Conservation (phyloP, 2,797 vertebrate genomes). For the Sebastes wilsoni region DNA sequence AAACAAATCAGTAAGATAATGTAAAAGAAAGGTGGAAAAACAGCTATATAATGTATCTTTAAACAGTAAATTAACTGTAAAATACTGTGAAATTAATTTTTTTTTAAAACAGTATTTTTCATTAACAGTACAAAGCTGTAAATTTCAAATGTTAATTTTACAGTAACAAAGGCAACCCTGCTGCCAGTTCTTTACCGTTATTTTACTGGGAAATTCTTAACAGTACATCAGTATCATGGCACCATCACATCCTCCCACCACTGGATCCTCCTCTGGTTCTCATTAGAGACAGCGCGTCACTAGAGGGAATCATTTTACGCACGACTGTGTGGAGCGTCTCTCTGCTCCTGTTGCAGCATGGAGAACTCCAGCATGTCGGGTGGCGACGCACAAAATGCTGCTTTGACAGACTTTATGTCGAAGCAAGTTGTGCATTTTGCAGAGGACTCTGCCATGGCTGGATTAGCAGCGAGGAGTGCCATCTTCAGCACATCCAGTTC, state of each 20-base stretch:
- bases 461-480: constrained; percentile 35
- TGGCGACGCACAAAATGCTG: constrained; percentile 5
- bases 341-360: constrained; percentile 71
- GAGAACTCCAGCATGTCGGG: constrained; percentile 65
- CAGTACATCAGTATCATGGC: constrained; percentile 36
- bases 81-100: no score
- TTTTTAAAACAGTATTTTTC: no score
- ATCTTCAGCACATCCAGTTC: constrained; percentile 53
- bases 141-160: no score
- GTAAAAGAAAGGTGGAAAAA: no score
- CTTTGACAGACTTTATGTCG: constrained; percentile 33
- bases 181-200: no score
- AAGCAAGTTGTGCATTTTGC: constrained; percentile 19
- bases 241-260: constrained; percentile 45
- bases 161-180: no score
- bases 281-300: constrained; percentile 56
- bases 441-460: constrained; percentile 14
- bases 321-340: constrained; percentile 22
- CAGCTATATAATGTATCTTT: no score
- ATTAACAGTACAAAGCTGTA: no score
- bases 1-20: no score
- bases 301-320: constrained; percentile 60
- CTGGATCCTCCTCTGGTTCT: constrained; percentile 28
- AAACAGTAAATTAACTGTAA: no score
- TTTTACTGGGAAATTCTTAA: no score